These are phyloP conservation scores for Phrynosoma blainvillii DNA, from an alignment of 2,113 vertebrate species.

Conservation along the genomic window DNA sequence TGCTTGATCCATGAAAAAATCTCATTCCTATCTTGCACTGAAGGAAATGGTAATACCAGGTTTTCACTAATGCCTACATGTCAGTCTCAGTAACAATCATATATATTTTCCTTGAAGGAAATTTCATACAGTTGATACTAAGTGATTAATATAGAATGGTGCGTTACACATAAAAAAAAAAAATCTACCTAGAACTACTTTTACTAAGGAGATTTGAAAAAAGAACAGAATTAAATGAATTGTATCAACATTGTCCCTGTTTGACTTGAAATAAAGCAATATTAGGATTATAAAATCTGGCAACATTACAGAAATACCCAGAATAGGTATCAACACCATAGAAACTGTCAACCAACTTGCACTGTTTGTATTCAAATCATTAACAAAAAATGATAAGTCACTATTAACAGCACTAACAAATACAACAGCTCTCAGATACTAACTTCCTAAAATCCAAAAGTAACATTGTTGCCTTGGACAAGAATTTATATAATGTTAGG, in stretches of 20 bases:
- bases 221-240: constrained; percentile 40
- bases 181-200: neutral
- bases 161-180: neutral
- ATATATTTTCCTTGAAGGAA: neutral
- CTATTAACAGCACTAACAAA: too few relatives aligned
- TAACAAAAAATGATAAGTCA: too few relatives aligned
- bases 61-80: neutral
- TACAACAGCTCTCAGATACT: too few relatives aligned
- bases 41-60: constrained; percentile 8
- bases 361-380: too few relatives aligned
- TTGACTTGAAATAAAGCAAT: constrained; percentile 16
- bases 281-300: neutral
- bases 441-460: too few relatives aligned
- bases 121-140: neutral
- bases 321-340: too few relatives aligned
- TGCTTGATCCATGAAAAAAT: neutral
- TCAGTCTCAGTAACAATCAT: neutral
- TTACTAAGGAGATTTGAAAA: neutral
- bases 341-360: too few relatives aligned
- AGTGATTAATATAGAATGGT: neutral
- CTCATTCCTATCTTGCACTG: neutral
- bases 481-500: too few relatives aligned
- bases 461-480: too few relatives aligned
- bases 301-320: neutral
- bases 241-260: constrained; percentile 13